A percentile compares a stretch with the other conserved stretches of the same genome.
Conservation (phyloP, 2,797 vertebrate genomes). For the Myripristis murdjan region DNA sequence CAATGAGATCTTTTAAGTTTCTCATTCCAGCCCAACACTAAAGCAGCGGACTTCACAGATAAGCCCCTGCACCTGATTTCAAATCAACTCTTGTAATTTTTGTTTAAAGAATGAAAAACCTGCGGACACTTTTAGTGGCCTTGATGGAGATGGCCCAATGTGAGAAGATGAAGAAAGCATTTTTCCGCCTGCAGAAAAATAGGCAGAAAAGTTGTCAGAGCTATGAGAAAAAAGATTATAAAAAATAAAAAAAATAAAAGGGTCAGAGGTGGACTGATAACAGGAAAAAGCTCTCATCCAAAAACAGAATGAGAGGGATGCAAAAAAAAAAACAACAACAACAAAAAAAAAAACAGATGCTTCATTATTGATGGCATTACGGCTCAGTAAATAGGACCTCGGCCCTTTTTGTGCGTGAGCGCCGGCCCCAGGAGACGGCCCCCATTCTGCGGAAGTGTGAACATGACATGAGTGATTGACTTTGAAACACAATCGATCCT, state of each 20-base stretch:
- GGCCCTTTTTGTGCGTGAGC: slow-evolving; percentile 69
- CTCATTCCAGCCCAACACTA: neutral
- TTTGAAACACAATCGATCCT: slow-evolving; percentile 65
- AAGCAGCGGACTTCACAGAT: slow-evolving; percentile 43
- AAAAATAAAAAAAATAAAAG: slow-evolving; percentile 17
- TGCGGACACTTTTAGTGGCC: slow-evolving; percentile 18
- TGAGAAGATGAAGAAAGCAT: neutral
- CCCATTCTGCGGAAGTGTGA: slow-evolving; percentile 65
- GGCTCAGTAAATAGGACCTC: slow-evolving; percentile 76
- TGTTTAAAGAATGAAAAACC: slow-evolving; percentile 14
- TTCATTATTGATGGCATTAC: slow-evolving; percentile 85
- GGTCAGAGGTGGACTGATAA: slow-evolving; percentile 58
- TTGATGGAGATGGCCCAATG: neutral
- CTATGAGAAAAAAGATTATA: slow-evolving; percentile 21
- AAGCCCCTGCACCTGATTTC: slow-evolving; percentile 19
- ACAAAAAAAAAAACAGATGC: slow-evolving; percentile 72
- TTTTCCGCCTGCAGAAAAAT: slow-evolving; percentile 15
- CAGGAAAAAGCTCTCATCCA: slow-evolving; percentile 76
- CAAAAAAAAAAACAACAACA: slow-evolving; percentile 64
- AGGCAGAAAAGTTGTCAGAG: slow-evolving; percentile 14
- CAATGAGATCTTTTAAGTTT: neutral
- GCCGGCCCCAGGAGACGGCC: slow-evolving; percentile 62
- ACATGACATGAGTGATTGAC: slow-evolving; percentile 66
- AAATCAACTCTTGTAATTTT: slow-evolving; percentile 36
- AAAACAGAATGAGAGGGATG: slow-evolving; percentile 65